Percentiles rank a stretch among this genome's conserved stretches.
Evolutionary conservation across 2,113 vertebrate species (phyloP).

Genomic region (Bos taurus): DNA sequence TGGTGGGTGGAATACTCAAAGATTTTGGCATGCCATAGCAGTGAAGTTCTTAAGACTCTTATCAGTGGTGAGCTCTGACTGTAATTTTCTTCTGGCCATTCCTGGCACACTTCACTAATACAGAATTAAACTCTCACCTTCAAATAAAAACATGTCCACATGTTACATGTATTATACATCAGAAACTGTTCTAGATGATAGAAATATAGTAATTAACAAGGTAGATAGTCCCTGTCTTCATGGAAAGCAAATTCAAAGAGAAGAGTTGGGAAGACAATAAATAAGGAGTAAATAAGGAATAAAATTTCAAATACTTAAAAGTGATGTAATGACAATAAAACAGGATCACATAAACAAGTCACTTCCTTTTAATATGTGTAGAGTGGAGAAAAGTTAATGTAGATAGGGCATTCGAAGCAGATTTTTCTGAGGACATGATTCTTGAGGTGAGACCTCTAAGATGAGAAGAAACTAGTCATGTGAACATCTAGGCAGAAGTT

Average conservation of each 20-base stretch:
- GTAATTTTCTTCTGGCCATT: not conserved
- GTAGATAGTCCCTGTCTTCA: not conserved
- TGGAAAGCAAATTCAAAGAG: not conserved
- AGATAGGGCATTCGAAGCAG: not conserved
- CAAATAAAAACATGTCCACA: not conserved
- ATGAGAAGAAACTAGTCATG: not conserved
- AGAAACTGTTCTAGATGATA: not conserved
- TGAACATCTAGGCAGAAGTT: not conserved
- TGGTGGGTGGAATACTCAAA: not conserved
- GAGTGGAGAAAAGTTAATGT: not conserved
- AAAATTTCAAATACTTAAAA: not conserved
- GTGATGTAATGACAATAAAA: not conserved
- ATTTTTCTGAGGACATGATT: not conserved
- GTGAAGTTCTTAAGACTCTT: not conserved
- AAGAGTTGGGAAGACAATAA: not conserved
- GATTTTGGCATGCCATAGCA: not conserved
- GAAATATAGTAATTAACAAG: not conserved
- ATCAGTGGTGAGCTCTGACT: not conserved
- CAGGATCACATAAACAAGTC: not conserved
- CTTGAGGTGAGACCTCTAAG: not conserved
- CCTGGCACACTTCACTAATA: not conserved
- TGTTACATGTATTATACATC: not conserved
- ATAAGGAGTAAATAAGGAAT: not conserved
- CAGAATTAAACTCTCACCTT: not conserved
- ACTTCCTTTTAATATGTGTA: not conserved